Evolutionary conservation across 2,888 invertebrate species (phyloP), one percentile per base, ranked within the genome.

Genomic region (Dicranocentrus wangi): DNA sequence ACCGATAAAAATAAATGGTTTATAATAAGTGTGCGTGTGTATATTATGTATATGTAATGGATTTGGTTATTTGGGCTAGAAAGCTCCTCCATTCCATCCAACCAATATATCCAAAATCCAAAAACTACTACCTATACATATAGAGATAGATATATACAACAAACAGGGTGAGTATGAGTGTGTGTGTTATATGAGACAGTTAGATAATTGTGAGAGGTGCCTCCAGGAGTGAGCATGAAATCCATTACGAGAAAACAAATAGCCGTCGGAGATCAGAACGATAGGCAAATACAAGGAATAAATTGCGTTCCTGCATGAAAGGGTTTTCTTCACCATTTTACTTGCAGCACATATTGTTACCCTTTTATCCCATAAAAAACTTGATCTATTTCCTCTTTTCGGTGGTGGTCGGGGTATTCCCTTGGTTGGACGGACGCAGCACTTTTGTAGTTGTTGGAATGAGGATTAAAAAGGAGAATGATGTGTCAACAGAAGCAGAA

Each of bases 221-320:
- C 77, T 58, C 28, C 66, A 79, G 72, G 65, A 66, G 55, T 53
- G 53, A 72, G 51, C 53, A 53, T 58, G 66, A 85, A 85, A 84
- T 82, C 85, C 84, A 85, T 85, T 85, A 85, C 79, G 75, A 66
- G 78, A 82, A 85, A 84, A 85, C 85, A 85, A 85, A 85, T 85
- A 85, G 83, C 85, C 82, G 17, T 79, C 60, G 81, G 82, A 83
- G 83, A 85, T 84, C 73, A 53, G 77, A 83, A 79, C 47, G 83
- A 83, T 84, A 84, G 83, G 82, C 71, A 84, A 85, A 85, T 80
- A 85, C 65, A 68, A 70, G 75, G 69, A 71, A 80, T 72, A 72
- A 42, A 80, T 76, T 71, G 80, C 51, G 63, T 72, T 73, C 63
- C 58, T 69, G 81, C 76, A 81, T 82, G 82, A 84, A 81, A 78